Evolutionary conservation across 1,140 invertebrate species (phyloP).

Genomic region (Drosophila asahinai): DNA sequence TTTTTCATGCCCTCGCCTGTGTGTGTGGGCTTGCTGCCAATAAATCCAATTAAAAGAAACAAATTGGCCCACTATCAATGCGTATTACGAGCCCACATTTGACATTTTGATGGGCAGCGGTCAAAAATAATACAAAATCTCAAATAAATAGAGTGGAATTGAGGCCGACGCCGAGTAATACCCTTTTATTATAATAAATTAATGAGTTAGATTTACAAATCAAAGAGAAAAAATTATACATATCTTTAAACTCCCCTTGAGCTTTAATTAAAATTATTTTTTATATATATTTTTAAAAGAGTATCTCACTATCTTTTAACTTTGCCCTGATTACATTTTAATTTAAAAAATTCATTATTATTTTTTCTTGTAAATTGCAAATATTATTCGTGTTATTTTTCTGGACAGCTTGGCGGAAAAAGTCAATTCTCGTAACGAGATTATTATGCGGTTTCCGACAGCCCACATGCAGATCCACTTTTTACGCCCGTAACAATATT

Average conservation of each 20-base stretch:
- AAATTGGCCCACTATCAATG: constrained; percentile 59
- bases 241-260: no score
- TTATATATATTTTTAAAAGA: no score
- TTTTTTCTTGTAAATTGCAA: background rate
- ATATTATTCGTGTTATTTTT: background rate
- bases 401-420: background rate
- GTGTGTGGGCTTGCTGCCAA: background rate
- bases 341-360: background rate
- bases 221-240: no score
- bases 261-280: no score
- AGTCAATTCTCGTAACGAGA: background rate
- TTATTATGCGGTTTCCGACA: background rate
- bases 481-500: background rate
- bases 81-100: constrained; percentile 38
- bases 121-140: constrained; percentile 15
- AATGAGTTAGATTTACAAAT: no score
- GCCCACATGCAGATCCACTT: background rate
- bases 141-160: background rate
- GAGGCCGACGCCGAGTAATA: background rate
- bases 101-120: constrained; percentile 50
- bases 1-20: constrained; percentile 1
- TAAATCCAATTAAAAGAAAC: constrained; percentile 57
- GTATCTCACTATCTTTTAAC: no score
- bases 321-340: background rate
- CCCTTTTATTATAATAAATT: background rate